Conservation (phyloP, 2,888 invertebrate species). For the Tillus elongatus region DNA sequence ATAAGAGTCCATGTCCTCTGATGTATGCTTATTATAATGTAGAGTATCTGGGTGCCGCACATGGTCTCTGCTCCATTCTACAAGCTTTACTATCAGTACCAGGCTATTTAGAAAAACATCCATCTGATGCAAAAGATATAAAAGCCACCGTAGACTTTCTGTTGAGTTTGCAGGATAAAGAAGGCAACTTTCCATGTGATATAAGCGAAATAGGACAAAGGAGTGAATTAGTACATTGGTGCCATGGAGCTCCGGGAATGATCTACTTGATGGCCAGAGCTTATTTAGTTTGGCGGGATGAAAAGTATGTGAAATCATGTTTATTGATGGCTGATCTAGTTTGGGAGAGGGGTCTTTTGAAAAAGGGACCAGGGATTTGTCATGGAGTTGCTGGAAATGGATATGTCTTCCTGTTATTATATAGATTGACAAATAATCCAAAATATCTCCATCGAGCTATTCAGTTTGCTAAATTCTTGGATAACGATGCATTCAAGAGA, state of each 20-base stretch:
- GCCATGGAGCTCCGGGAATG: conserved; percentile 79
- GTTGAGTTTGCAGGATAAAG: conserved; percentile 54
- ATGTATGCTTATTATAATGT: conserved; percentile 72
- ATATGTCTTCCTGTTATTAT: conserved; percentile 68
- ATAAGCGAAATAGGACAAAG: conserved; percentile 55
- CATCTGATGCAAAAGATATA: conserved; percentile 49
- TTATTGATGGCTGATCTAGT: conserved; percentile 63
- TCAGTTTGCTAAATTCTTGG: conserved; percentile 68
- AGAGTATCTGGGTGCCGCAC: conserved; percentile 66
- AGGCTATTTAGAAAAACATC: conserved; percentile 48
- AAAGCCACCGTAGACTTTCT: conserved; percentile 58
- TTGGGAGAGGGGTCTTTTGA: conserved; percentile 74
- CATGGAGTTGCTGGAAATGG: conserved; percentile 81
- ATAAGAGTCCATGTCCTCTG: conserved; percentile 54
- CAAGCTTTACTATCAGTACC: conserved; percentile 55
- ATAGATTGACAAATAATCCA: conserved; percentile 60
- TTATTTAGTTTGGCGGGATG: conserved; percentile 62
- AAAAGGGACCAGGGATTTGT: conserved; percentile 83
- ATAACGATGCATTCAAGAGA: conserved; percentile 53
- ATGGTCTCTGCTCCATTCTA: conserved; percentile 58
- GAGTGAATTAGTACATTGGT: conserved; percentile 79
- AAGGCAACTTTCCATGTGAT: conserved; percentile 52
- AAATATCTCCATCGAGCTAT: conserved; percentile 66
- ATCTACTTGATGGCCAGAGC: conserved; percentile 76
- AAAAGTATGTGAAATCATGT: conserved; percentile 61